Evolutionary conservation across 2,113 vertebrate species (phyloP), one percentile per base, ranked within the genome.

Genomic region (Poeciliopsis prolifica): DNA sequence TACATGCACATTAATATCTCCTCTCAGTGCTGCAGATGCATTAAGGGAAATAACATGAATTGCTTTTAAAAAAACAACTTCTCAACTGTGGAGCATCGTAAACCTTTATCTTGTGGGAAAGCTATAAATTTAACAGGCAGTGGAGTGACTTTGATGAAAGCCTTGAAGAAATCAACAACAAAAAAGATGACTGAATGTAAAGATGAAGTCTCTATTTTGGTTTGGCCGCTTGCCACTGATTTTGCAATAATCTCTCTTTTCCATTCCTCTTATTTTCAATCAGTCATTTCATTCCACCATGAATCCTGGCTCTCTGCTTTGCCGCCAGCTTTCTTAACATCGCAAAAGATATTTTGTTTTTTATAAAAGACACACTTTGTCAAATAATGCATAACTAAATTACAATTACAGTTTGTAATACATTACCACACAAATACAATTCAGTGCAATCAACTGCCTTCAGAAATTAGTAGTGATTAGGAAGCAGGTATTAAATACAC

Each of bases 1-100:
- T 60, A 79, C 62, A 28, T 82, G 77, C n/a, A 61, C 75, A 72
- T 76, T 82, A 71, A 80, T 82, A 80, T 78, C 70, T 69, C 58
- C 64, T 77, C 63, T 72, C 62, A 65, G 12, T 35, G 61, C 42
- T 12, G 13, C 68, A 72, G 35, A 58, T 70, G 65, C 76, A 77
- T 17, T 24, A 30, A 83, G 37, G 61, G 48, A 80, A 67, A 71
- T 61, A 78, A 74, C 40, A 64, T 62, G 28, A 64, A 61, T 33
- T 74, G 8, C 17, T n/a, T 58, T 24, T 2, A 58, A 58, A 58
- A 51, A 54, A 17, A 33, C 1, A 48, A 9, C 17, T 17, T 48
- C 17, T 48, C 44, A 58, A 58, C 51, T n/a, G 48, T 61, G 19
- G 65, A 77, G 19, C 35, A 72, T 4, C 37, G 28, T 61, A 31